Percentiles rank a stretch among this genome's conserved stretches.
These are phyloP conservation scores for Leptopilina syphax DNA, from an alignment of 2,888 invertebrate species.

Conservation along the genomic window DNA sequence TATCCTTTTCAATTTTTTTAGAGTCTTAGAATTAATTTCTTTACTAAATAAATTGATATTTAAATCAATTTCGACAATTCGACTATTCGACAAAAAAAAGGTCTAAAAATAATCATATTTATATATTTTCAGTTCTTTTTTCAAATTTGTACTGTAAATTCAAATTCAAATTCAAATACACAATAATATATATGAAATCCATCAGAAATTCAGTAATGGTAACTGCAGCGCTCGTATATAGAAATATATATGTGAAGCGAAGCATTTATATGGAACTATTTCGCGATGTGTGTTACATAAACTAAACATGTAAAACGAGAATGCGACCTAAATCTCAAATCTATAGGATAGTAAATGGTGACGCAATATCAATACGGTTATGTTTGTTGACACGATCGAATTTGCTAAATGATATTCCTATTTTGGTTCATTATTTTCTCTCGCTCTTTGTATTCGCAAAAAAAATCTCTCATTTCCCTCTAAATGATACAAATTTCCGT, in stretches of 20 bases:
- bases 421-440: not conserved
- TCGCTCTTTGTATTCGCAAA: not conserved
- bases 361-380: conserved; percentile 30
- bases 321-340: conserved; percentile 34
- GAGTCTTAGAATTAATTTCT: too few relatives aligned
- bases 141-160: too few relatives aligned
- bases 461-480: conserved; percentile 10
- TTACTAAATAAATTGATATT: too few relatives aligned
- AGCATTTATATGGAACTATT: conserved; percentile 27
- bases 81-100: too few relatives aligned
- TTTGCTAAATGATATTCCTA: conserved; percentile 35
- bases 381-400: conserved; percentile 26
- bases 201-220: conserved; percentile 2
- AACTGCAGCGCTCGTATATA: not conserved
- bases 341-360: conserved; percentile 8
- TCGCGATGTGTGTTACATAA: conserved; percentile 14
- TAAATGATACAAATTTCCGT: too few relatives aligned
- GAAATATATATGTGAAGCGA: not conserved
- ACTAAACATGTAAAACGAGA: conserved; percentile 32
- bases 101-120: too few relatives aligned
- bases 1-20: too few relatives aligned
- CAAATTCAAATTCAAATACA: not conserved
- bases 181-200: not conserved
- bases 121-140: too few relatives aligned
- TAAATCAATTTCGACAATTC: too few relatives aligned